These are phyloP conservation scores for Brachionus manjavacas DNA, from an alignment of 1,140 invertebrate genomes.

Conservation along the genomic window DNA sequence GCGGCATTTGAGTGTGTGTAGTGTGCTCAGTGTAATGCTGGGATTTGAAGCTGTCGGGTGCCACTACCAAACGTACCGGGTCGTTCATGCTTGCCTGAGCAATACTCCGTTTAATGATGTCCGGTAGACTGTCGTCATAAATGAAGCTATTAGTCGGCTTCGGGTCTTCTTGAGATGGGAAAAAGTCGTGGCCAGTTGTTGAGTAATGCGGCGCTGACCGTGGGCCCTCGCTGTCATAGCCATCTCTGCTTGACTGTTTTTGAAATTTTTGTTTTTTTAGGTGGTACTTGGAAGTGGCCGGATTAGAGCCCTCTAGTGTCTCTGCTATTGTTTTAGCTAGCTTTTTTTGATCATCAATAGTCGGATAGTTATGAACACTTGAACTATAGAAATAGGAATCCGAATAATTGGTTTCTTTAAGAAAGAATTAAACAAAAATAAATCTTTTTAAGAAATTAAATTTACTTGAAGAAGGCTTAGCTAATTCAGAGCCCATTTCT, in stretches of 20 bases:
- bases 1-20: constrained; percentile 41
- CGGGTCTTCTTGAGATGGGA: neutral
- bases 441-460: neutral
- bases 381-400: constrained; percentile 39
- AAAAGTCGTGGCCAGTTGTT: neutral
- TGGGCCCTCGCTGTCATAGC: neutral
- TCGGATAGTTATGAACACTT: constrained; percentile 22
- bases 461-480: constrained; percentile 18
- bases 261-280: constrained; percentile 34
- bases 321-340: constrained; percentile 3
- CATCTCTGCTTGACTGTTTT: constrained; percentile 26
- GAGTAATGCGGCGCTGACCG: neutral
- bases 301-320: constrained; percentile 27
- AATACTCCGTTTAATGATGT: constrained; percentile 35
- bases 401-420: neutral
- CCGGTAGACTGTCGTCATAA: constrained; percentile 34
- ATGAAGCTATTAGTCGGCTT: neutral
- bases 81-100: constrained; percentile 20
- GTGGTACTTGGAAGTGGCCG: constrained; percentile 22
- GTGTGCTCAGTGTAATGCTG: constrained; percentile 32
- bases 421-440: neutral
- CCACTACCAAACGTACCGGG: constrained; percentile 10
- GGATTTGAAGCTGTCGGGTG: constrained; percentile 28
- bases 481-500: constrained; percentile 36
- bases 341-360: constrained; percentile 41